Base-by-base conservation (phyloP, 1,140 invertebrate species). In the Hestina assimilis region DNA sequence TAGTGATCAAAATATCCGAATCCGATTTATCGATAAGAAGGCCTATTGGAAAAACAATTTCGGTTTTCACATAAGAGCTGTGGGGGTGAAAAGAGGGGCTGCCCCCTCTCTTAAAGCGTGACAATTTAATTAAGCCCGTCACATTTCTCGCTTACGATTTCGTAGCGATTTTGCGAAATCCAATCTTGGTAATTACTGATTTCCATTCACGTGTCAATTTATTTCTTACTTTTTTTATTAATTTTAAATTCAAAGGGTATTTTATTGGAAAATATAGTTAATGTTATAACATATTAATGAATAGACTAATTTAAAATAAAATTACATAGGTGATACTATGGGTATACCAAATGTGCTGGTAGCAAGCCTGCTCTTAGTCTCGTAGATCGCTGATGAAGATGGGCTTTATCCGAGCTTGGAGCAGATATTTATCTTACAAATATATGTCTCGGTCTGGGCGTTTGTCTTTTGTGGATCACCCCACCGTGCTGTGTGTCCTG, bases 161-260 rank as follows among this genome's bases (percentile, higher is more conserved):
- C 47, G 41, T 26, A 17, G 46, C 47, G 56, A 52, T 53, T 50
- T 20, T 31, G 38, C 28, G 11, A 45, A 59, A 59, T 63, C 26
- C 35, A 50, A 42, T 59, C 26, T 59, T 40, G 51, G 31, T 59
- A 63, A 63, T 63, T 63, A 53, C 50, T 45, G 56, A 58, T 58
- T 63, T 61, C 14, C 38, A 50, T 62, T 56, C 54, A 51, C 41
- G 50, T 54, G 56, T 29, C 56, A 38, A 47, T 50, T 35, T 17
- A 20, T 17, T 50, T 50, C 23, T 46, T 19, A 33, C 29, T 19
- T 48, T 48, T 29, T 48, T 21, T 23, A 35, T 29, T 48, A 20
- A 48, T 15, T 21, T 12, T 8, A 7, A 5, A 41, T 8, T 11
- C 4, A 26, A 26, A 5, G 4, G 24, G 4, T 26, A 26, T 9